phyloP scores from a whole-genome alignment of 2,113 vertebrate genomes.

The rabbit (Oryctolagus cuniculus) region DNA sequence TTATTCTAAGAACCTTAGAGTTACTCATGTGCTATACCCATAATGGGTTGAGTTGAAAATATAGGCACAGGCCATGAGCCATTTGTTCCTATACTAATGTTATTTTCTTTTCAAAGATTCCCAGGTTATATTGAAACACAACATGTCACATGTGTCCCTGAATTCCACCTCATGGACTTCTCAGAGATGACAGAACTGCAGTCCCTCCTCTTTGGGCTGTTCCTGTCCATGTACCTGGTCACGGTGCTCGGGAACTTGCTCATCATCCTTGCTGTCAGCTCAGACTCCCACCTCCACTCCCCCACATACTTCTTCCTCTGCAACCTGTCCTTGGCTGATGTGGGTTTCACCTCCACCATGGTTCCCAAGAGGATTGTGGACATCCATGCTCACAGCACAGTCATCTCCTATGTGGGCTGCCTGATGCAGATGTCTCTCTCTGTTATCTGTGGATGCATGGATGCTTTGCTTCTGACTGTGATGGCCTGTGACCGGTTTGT shows the following conservation, averaged over 20 bases:
- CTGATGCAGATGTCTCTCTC: background rate
- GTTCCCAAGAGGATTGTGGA: background rate
- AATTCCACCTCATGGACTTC: constrained; percentile 23
- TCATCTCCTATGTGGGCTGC: background rate
- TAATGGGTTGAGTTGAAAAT: no score
- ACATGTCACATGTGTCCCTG: background rate
- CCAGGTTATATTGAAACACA: background rate
- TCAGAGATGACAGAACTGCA: background rate
- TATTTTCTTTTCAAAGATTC: no score
- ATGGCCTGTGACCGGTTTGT: background rate
- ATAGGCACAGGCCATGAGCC: no score
- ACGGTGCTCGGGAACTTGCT: background rate
- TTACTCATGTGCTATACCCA: no score
- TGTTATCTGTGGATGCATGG: background rate
- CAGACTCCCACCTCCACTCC: background rate
- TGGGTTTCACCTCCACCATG: background rate
- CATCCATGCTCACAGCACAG: background rate
- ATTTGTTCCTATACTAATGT: no score
- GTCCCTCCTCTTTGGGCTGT: background rate
- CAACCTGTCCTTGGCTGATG: background rate
- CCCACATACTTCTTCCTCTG: constrained; percentile 16
- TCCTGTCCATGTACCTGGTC: constrained; percentile 4
- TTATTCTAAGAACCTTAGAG: no score
- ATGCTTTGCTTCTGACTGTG: background rate
- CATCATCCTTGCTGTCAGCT: background rate